phyloP scores from a whole-genome alignment of 2,888 invertebrate genomes.

The Harmothoe impar region DNA sequence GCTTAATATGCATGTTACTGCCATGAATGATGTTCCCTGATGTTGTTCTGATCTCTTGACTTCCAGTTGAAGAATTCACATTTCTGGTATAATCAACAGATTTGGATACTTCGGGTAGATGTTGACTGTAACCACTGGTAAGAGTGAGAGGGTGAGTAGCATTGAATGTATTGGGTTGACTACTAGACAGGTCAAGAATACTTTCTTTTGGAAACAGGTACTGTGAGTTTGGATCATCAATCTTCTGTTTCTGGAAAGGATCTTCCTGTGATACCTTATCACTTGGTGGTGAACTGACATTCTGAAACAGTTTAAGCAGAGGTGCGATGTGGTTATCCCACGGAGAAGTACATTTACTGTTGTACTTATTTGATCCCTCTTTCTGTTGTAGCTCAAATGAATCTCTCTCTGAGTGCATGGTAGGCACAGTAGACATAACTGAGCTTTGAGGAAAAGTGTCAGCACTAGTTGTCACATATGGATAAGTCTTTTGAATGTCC shows the following conservation, averaged over 20 bases:
- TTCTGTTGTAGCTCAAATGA: background rate
- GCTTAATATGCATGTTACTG: background rate
- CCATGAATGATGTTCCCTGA: too few relatives aligned
- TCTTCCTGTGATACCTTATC: background rate
- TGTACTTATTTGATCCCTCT: background rate
- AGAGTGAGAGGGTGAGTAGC: too few relatives aligned
- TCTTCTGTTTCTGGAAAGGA: background rate
- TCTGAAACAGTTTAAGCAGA: constrained; percentile 39
- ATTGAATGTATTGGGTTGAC: background rate
- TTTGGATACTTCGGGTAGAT: too few relatives aligned
- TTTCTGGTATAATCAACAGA: too few relatives aligned
- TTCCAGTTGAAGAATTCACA: too few relatives aligned
- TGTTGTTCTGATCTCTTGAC: too few relatives aligned
- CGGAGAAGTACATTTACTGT: constrained; percentile 14
- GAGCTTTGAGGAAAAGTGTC: background rate
- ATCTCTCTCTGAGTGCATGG: background rate
- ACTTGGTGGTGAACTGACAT: constrained; percentile 1
- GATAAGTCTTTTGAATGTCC: background rate
- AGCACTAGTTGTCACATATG: background rate
- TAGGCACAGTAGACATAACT: background rate
- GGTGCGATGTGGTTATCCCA: constrained; percentile 50
- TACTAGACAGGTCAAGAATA: constrained; percentile 25
- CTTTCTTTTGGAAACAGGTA: background rate
- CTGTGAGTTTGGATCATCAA: background rate
- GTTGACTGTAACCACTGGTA: too few relatives aligned